phyloP scores from a whole-genome alignment of 2,113 vertebrate genomes.

The Nothoprocta perdicaria region DNA sequence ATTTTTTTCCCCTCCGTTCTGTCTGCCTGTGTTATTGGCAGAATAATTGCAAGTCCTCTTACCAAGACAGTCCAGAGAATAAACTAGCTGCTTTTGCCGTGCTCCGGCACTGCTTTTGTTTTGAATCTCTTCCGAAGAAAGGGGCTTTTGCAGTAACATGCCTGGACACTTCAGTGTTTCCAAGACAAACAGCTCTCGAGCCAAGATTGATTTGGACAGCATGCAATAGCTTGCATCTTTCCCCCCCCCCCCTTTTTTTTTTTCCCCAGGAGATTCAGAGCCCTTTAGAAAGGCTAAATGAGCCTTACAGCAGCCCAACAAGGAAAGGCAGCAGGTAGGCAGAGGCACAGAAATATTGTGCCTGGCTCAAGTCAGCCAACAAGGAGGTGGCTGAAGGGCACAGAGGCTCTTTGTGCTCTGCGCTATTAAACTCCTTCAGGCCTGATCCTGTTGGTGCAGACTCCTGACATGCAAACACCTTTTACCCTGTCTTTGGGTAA shows the following conservation, averaged over 20 bases:
- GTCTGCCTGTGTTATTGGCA: not conserved
- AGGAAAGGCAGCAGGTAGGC: conserved; percentile 8
- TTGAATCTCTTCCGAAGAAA: conserved; percentile 9
- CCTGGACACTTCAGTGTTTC: conserved; percentile 48
- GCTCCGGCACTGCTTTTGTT: conserved; percentile 37
- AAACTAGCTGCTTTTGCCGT: conserved; percentile 20
- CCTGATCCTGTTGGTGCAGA: not conserved
- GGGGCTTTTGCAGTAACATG: conserved; percentile 46
- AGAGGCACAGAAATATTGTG: not conserved
- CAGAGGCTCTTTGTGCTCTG: not conserved
- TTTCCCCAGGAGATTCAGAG: not conserved
- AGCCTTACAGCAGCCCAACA: not conserved
- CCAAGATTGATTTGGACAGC: conserved; percentile 62
- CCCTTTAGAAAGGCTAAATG: conserved; percentile 36
- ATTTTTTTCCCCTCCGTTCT: conserved; percentile 14
- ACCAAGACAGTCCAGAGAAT: conserved; percentile 36
- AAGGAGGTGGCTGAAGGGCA: not conserved
- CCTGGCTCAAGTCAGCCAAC: not conserved
- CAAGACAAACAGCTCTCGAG: conserved; percentile 68
- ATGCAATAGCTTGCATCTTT: conserved; percentile 45
- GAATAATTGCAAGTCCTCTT: conserved; percentile 37
- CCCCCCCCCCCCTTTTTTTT: too few relatives aligned
- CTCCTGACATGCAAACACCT: not conserved
- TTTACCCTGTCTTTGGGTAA: not conserved
- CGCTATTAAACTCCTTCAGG: not conserved